Conservation (phyloP, 2,797 vertebrate genomes). For the Labeo calbasu region DNA sequence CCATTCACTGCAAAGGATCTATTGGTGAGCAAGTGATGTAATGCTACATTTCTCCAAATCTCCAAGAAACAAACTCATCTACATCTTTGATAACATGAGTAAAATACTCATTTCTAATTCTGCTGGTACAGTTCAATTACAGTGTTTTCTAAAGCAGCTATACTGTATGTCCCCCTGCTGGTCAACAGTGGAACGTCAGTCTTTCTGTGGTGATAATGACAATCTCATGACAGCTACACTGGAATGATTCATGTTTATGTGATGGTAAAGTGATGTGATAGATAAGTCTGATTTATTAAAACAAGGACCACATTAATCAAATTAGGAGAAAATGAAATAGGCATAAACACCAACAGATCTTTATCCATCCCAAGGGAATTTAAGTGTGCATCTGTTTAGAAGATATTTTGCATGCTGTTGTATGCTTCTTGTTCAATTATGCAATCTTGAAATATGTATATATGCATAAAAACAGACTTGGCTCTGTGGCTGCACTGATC, state of each 20-base stretch:
- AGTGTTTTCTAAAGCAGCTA: neutral
- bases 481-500: neutral
- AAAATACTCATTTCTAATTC: neutral
- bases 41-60: too few species aligned
- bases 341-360: neutral
- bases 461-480: too few species aligned
- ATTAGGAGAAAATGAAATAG: neutral
- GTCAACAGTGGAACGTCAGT: neutral
- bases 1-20: too few species aligned
- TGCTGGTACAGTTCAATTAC: neutral
- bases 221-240: constrained; percentile 56
- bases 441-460: neutral
- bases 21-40: too few species aligned
- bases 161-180: neutral
- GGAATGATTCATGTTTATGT: neutral
- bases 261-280: neutral
- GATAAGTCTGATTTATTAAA: neutral
- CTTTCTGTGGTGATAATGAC: constrained; percentile 33
- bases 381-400: neutral
- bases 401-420: neutral
- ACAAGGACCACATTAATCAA: neutral
- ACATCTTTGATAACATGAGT: neutral
- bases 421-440: neutral
- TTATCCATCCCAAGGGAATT: neutral
- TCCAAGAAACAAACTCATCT: too few species aligned